Percentiles rank a stretch among this genome's conserved stretches.
Conservation (phyloP, 2,797 vertebrate genomes). For the Enteromius paludinosus region DNA sequence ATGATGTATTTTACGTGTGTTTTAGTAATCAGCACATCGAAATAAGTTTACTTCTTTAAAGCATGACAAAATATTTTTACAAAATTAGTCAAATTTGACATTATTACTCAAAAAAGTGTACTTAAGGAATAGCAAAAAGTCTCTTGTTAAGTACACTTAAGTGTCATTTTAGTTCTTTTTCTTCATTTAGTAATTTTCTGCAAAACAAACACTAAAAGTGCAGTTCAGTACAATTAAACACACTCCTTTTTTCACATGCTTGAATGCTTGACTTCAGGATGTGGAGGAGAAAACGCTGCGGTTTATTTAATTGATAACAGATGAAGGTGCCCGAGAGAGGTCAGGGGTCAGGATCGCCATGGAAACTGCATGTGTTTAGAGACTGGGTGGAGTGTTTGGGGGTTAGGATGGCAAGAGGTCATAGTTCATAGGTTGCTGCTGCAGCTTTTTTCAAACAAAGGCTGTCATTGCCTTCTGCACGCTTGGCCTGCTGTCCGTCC, state of each 20-base stretch:
- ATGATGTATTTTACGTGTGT: background rate
- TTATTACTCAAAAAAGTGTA: background rate
- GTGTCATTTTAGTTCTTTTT: background rate
- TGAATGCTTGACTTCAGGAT: slow-evolving; percentile 30
- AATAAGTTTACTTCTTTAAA: background rate
- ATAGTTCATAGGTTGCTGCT: slow-evolving; percentile 81
- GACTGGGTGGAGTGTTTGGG: slow-evolving; percentile 67
- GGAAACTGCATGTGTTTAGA: slow-evolving; percentile 77
- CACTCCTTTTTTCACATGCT: background rate
- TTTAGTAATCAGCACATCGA: background rate
- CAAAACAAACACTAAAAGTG: background rate
- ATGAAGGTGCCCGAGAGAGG: slow-evolving; percentile 80
- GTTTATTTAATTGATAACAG: slow-evolving; percentile 87
- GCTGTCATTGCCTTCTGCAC: slow-evolving; percentile 74
- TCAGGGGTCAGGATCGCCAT: slow-evolving; percentile 84
- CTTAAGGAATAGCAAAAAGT: background rate
- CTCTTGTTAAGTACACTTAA: background rate
- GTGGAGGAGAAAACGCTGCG: slow-evolving; percentile 64
- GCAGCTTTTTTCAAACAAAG: slow-evolving; percentile 80
- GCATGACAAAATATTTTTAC: background rate
- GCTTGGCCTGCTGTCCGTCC: slow-evolving; percentile 73
- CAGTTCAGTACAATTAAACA: background rate
- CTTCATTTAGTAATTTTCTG: no score
- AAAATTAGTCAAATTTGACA: background rate
- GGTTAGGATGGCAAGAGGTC: slow-evolving; percentile 69